phyloP scores from a whole-genome alignment of 30 jellyfish, hydroid and myxozoan genomes.

The Chironex yamaguchii region DNA sequence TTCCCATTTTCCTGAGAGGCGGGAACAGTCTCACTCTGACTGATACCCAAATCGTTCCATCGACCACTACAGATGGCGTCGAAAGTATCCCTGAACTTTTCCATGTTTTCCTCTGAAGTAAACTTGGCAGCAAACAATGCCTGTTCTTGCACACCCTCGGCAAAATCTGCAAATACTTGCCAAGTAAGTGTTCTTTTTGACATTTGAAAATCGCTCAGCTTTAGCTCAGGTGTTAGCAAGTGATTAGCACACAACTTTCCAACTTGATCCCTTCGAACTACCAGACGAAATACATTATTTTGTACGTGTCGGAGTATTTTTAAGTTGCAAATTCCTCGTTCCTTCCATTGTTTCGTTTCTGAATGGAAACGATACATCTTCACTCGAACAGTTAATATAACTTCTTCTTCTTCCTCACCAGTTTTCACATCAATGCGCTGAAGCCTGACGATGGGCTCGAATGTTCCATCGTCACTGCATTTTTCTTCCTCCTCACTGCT shows the following conservation, averaged over 20 bases:
- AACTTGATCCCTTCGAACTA: conserved; percentile 91
- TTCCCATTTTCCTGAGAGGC: too few species aligned
- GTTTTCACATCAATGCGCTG: conserved; percentile 56
- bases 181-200: conserved; percentile 76
- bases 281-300: conserved; percentile 43
- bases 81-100: conserved; percentile 37
- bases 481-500: conserved; percentile 26
- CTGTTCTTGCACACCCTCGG: conserved; percentile 81
- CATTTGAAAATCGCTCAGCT: conserved; percentile 52
- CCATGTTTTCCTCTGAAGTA: conserved; percentile 34
- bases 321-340: conserved; percentile 85
- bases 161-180: conserved; percentile 78
- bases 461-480: conserved; percentile 14
- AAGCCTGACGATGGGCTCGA: conserved; percentile 83
- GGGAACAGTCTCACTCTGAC: too few species aligned
- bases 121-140: conserved; percentile 83
- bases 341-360: conserved; percentile 83
- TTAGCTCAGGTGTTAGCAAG: conserved; percentile 55
- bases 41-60: too few species aligned
- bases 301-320: conserved; percentile 56
- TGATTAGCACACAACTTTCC: conserved; percentile 89
- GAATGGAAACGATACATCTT: conserved; percentile 68
- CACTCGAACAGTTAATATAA: conserved; percentile 63
- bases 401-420: conserved; percentile 89
- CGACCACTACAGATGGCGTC: conserved; percentile 30